Evolutionary conservation across 2,888 invertebrate genomes (phyloP).

Genomic region (Stenolophus ochropezus): DNA sequence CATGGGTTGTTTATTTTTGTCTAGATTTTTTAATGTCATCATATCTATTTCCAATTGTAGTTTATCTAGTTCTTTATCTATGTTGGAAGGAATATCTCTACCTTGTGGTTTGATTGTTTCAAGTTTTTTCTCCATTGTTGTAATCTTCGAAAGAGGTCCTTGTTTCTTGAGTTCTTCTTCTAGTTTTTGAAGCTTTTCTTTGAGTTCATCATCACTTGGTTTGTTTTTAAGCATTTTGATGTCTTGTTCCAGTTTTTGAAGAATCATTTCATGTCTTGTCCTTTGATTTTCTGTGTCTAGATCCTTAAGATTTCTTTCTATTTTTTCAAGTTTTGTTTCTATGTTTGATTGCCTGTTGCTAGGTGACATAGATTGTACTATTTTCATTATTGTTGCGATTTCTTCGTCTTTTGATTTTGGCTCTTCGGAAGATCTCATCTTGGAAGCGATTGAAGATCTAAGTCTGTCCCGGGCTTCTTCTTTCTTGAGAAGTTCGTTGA

Average conservation of each 20-base stretch:
- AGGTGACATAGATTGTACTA: constrained; percentile 20
- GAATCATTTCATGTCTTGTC: constrained; percentile 11
- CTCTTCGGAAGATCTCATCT: background rate
- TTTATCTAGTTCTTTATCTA: constrained; percentile 43
- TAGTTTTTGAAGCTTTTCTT: constrained; percentile 1
- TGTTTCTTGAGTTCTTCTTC: constrained; percentile 8
- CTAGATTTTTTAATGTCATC: constrained; percentile 25
- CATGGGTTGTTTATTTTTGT: constrained; percentile 11
- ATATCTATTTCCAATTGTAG: constrained; percentile 45
- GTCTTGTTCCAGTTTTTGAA: constrained; percentile 29
- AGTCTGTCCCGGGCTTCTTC: constrained; percentile 24
- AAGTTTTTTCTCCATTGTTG: constrained; percentile 31
- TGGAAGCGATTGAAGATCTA: background rate
- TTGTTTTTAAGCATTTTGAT: background rate
- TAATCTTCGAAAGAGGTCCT: background rate
- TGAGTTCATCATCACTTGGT: background rate
- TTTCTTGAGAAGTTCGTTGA: constrained; percentile 43
- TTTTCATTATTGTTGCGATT: constrained; percentile 38
- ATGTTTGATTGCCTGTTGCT: background rate
- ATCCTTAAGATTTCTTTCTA: constrained; percentile 43
- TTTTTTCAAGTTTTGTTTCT: constrained; percentile 44
- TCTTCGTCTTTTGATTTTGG: constrained; percentile 24
- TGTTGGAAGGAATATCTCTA: constrained; percentile 7
- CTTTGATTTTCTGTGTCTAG: constrained; percentile 7
- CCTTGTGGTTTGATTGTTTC: constrained; percentile 9